Evolutionary conservation across 2,113 vertebrate species (phyloP).

Genomic region (Gymnocephalus cernua): DNA sequence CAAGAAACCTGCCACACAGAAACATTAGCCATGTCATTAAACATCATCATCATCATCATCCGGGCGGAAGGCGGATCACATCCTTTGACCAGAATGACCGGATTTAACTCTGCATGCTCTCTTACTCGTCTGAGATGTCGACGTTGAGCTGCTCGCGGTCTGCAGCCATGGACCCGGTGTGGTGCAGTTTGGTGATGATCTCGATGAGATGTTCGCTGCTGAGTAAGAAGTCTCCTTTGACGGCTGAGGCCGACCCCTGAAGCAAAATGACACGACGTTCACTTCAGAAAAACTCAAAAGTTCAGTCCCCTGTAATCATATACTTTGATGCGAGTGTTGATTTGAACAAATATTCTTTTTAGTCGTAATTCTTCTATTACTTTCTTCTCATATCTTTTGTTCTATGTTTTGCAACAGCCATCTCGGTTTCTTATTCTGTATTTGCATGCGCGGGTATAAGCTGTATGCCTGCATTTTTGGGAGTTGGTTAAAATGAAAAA

Average conservation of each 20-base stretch:
- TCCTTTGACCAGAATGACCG: fast-evolving
- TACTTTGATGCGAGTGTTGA: not conserved
- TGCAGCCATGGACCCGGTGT: conserved; percentile 87
- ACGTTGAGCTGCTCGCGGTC: conserved; percentile 90
- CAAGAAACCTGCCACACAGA: conserved; percentile 89
- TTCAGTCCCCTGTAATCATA: not conserved
- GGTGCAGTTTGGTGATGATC: conserved; percentile 97
- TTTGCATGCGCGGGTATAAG: too few relatives aligned
- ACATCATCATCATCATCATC: not conserved
- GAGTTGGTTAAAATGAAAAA: too few relatives aligned
- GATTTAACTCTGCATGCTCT: not conserved
- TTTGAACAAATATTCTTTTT: too few relatives aligned
- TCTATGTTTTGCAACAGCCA: too few relatives aligned
- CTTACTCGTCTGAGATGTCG: conserved; percentile 98
- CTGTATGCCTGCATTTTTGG: too few relatives aligned
- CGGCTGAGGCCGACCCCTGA: conserved; percentile 92
- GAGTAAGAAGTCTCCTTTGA: conserved; percentile 97
- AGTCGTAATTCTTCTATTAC: too few relatives aligned
- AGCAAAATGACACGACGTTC: conserved; percentile 15
- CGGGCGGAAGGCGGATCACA: fast-evolving
- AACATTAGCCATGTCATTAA: not conserved
- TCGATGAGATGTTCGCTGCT: conserved; percentile 97
- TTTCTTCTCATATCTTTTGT: too few relatives aligned
- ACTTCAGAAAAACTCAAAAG: not conserved
- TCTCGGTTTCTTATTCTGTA: too few relatives aligned